Conservation (phyloP, 2,797 vertebrate species). For the Lagorchestes hirsutus region DNA sequence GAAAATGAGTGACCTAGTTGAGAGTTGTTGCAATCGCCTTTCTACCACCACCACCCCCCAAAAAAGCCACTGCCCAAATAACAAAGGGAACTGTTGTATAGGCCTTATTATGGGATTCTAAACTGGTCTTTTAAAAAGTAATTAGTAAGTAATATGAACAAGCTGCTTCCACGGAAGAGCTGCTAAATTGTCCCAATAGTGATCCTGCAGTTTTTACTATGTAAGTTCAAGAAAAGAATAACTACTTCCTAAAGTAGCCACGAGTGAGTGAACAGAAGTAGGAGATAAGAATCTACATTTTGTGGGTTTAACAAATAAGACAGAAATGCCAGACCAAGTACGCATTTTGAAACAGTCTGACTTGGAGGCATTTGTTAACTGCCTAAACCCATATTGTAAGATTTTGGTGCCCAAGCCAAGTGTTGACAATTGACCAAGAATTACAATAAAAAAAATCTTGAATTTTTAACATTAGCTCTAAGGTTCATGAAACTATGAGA, state of each 20-base stretch:
- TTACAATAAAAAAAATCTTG: conserved; percentile 63
- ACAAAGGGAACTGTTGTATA: conserved; percentile 50
- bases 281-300: conserved; percentile 69
- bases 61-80: conserved; percentile 22
- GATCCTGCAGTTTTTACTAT: conserved; percentile 17
- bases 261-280: conserved; percentile 60
- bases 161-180: conserved; percentile 44
- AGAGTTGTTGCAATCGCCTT: background rate
- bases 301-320: conserved; percentile 64
- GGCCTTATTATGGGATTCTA: conserved; percentile 53
- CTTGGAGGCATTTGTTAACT: conserved; percentile 64
- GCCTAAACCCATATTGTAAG: conserved; percentile 63
- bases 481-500: conserved; percentile 65
- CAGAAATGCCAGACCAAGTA: conserved; percentile 68
- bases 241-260: conserved; percentile 63
- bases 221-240: conserved; percentile 57
- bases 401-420: conserved; percentile 57
- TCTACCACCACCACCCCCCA: conserved; percentile 37
- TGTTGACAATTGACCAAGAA: conserved; percentile 70
- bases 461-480: conserved; percentile 66
- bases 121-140: conserved; percentile 40
- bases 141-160: conserved; percentile 50
- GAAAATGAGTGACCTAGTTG: conserved; percentile 64
- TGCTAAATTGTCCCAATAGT: background rate
- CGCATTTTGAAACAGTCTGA: conserved; percentile 47